These are phyloP conservation scores for Cryptophagus acutangulus DNA, from an alignment of 2,888 invertebrate genomes.

Conservation along the genomic window DNA sequence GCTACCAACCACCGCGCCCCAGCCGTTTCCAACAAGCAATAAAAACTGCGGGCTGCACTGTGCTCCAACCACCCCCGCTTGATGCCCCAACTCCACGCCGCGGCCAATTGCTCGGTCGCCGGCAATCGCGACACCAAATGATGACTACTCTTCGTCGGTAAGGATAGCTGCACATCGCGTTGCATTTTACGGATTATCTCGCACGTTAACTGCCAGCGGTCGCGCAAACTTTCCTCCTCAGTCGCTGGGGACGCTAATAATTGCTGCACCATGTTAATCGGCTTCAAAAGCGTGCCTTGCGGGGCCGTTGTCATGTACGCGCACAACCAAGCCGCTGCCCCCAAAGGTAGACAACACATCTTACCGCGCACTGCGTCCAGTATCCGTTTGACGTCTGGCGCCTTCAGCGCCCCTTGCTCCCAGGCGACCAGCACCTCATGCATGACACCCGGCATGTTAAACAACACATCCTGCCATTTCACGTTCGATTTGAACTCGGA, in stretches of 20 bases:
- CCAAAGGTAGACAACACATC: slow-evolving; percentile 84
- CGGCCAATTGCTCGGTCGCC: slow-evolving; percentile 56
- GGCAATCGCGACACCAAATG: slow-evolving; percentile 67
- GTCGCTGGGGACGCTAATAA: slow-evolving; percentile 54
- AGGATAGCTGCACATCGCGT: slow-evolving; percentile 75
- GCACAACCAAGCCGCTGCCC: slow-evolving; percentile 89
- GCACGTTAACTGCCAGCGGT: slow-evolving; percentile 69
- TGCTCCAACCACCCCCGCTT: slow-evolving; percentile 76
- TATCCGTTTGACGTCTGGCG: slow-evolving; percentile 83
- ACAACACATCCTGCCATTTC: slow-evolving; percentile 84
- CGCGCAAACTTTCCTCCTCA: slow-evolving; percentile 73
- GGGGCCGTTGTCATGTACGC: slow-evolving; percentile 85
- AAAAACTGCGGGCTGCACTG: slow-evolving; percentile 73
- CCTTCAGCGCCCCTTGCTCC: slow-evolving; percentile 82
- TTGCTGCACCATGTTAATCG: slow-evolving; percentile 90
- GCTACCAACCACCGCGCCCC: slow-evolving; percentile 83
- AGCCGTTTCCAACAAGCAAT: slow-evolving; percentile 78
- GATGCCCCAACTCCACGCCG: slow-evolving; percentile 49
- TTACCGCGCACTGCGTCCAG: slow-evolving; percentile 81
- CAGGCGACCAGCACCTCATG: slow-evolving; percentile 73
- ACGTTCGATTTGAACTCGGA: slow-evolving; percentile 69
- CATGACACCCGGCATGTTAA: slow-evolving; percentile 81
- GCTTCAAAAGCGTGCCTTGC: slow-evolving; percentile 77
- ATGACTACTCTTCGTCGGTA: slow-evolving; percentile 60
- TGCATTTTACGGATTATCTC: slow-evolving; percentile 88